These are phyloP conservation scores for Dendroctonus valens DNA, from an alignment of 1,140 invertebrate genomes.

Conservation along the genomic window DNA sequence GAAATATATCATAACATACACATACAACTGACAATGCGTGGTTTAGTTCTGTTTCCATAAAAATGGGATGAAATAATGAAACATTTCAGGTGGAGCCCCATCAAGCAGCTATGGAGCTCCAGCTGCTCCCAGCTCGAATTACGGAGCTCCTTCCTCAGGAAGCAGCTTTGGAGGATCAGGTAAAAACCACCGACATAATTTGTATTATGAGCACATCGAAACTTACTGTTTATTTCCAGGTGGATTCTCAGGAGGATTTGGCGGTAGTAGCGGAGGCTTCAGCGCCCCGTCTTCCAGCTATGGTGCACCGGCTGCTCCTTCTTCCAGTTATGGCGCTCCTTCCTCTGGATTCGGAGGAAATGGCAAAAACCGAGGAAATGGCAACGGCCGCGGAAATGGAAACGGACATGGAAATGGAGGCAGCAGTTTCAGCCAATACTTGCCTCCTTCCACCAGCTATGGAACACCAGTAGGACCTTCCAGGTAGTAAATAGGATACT, in stretches of 20 bases:
- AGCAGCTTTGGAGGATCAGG: constrained; percentile 24
- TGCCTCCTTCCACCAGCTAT: constrained; percentile 41
- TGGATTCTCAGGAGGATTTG: constrained; percentile 25
- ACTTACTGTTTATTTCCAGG: not conserved
- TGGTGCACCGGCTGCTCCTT: constrained; percentile 39
- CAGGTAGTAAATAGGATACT: constrained; percentile 13
- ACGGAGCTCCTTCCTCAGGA: constrained; percentile 48
- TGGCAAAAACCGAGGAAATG: constrained; percentile 13
- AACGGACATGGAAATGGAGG: constrained; percentile 22
- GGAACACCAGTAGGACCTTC: constrained; percentile 38
- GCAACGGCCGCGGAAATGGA: constrained; percentile 2
- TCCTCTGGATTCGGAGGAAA: constrained; percentile 28
- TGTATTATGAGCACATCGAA: not conserved
- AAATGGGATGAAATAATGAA: not conserved
- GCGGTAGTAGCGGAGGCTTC: constrained; percentile 12
- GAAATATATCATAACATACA: too few relatives aligned
- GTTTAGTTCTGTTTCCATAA: not conserved
- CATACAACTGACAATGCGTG: too few relatives aligned
- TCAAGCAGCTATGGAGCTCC: constrained; percentile 36
- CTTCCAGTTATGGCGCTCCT: constrained; percentile 49
- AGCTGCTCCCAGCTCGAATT: constrained; percentile 47
- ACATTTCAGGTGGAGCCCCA: constrained; percentile 46
- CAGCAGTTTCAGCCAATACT: constrained; percentile 49
- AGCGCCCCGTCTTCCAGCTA: constrained; percentile 42
- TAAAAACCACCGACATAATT: not conserved